Percentiles rank a stretch among this genome's conserved stretches.
These are phyloP conservation scores for Chamaetylas fuelleborni DNA, from an alignment of 2,113 vertebrate species.

Conservation along the genomic window DNA sequence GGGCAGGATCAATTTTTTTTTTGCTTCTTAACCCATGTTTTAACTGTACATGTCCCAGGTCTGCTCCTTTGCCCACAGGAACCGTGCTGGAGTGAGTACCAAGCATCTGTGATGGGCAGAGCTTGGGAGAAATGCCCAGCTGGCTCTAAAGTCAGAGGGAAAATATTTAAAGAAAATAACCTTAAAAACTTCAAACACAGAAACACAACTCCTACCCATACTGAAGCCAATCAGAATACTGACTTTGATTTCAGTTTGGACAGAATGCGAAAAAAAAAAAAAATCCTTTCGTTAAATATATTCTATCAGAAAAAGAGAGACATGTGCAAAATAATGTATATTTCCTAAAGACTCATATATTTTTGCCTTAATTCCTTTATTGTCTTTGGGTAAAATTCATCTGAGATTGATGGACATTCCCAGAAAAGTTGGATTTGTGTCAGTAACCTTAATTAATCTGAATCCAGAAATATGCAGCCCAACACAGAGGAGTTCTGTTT, in stretches of 20 bases:
- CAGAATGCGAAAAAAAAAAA: neutral
- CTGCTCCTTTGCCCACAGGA: neutral
- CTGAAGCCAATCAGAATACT: neutral
- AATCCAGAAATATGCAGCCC: conserved; percentile 25
- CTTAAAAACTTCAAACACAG: neutral
- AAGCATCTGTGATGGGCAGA: neutral
- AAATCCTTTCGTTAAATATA: neutral
- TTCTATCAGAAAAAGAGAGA: neutral
- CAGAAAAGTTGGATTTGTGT: conserved; percentile 40
- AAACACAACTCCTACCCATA: neutral
- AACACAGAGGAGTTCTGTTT: conserved; percentile 53
- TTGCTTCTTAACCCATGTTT: neutral
- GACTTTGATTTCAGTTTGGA: neutral
- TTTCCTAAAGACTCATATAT: neutral
- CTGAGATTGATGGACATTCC: neutral
- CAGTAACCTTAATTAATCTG: conserved; percentile 54
- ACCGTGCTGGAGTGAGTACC: neutral
- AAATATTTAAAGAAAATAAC: neutral
- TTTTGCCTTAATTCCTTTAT: neutral
- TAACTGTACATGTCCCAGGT: neutral
- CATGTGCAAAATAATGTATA: neutral
- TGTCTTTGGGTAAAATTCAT: conserved; percentile 4
- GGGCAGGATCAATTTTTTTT: neutral
- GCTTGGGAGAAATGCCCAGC: neutral
- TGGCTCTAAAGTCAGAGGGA: neutral